A percentile compares a stretch with the other conserved stretches of the same genome.
phyloP scores from a whole-genome alignment of 2,888 invertebrate species.

The Mythimna vitellina region DNA sequence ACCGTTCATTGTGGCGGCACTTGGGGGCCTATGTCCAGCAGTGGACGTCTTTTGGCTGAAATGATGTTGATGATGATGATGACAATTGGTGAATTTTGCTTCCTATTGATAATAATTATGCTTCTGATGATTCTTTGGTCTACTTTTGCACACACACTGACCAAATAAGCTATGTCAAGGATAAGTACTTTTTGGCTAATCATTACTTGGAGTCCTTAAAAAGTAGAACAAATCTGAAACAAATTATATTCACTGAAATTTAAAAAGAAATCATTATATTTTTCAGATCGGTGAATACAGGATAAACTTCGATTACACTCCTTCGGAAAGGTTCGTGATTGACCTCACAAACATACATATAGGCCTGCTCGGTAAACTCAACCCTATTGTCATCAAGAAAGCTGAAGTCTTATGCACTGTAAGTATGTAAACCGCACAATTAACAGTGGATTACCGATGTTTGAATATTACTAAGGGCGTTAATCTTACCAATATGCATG shows the following conservation, averaged over 20 bases:
- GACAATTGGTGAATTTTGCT: no score
- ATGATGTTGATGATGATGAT: no score
- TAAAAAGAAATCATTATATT: neutral
- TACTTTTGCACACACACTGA: no score
- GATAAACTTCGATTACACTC: conserved; percentile 79
- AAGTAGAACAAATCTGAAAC: neutral
- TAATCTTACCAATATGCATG: no score
- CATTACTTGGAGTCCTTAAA: neutral
- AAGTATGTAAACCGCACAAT: conserved; percentile 57
- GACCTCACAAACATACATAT: conserved; percentile 80
- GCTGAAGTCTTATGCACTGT: conserved; percentile 84
- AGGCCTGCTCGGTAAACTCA: conserved; percentile 77
- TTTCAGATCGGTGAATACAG: conserved; percentile 84
- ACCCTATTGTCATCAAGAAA: conserved; percentile 83
- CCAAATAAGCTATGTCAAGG: no score
- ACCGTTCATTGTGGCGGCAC: no score
- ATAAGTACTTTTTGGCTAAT: no score
- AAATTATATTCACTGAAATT: neutral
- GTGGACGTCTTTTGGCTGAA: no score
- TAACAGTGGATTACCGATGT: neutral
- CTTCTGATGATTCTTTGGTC: no score
- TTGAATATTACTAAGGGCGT: no score
- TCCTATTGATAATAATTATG: no score
- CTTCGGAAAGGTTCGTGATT: conserved; percentile 79
- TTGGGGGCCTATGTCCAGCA: no score